These are phyloP conservation scores for Picathartes gymnocephalus DNA, from an alignment of 2,113 vertebrate genomes.

Conservation along the genomic window DNA sequence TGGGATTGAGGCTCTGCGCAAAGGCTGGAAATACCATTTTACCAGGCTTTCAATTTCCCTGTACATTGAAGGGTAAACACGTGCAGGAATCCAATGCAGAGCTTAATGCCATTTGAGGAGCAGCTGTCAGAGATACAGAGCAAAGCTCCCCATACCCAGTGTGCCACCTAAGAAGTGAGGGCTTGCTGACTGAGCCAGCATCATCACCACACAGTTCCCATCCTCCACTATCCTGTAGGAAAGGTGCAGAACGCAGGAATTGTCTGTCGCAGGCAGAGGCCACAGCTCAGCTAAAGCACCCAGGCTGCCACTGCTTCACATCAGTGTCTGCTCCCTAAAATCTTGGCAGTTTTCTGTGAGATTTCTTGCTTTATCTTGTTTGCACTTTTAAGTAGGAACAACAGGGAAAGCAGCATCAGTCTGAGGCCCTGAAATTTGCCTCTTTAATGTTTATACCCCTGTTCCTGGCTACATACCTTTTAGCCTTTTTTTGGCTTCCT, in stretches of 20 bases:
- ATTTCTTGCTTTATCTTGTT: not conserved
- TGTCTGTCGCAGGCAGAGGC: not conserved
- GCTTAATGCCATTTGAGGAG: not conserved
- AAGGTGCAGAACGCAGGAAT: not conserved
- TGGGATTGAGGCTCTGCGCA: not conserved
- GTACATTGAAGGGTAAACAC: not conserved
- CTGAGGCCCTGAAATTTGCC: accelerated
- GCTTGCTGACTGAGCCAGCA: accelerated
- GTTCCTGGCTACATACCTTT: not conserved
- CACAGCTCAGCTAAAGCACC: not conserved
- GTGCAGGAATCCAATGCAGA: not conserved
- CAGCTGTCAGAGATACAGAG: not conserved
- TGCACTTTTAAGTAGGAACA: not conserved
- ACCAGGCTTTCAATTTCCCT: not conserved
- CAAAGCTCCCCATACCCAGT: not conserved
- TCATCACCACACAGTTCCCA: accelerated
- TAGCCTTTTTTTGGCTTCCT: not conserved
- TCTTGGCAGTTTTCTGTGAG: not conserved
- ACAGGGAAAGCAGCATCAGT: not conserved
- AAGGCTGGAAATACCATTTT: not conserved
- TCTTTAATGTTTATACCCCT: not conserved
- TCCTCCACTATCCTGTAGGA: not conserved
- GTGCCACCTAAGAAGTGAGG: not conserved
- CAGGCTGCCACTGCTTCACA: not conserved
- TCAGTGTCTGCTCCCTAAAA: not conserved